Evolutionary conservation across 2,113 vertebrate genomes (phyloP), one percentile per base, ranked within the genome.

Genomic region (Caranx melampygus): DNA sequence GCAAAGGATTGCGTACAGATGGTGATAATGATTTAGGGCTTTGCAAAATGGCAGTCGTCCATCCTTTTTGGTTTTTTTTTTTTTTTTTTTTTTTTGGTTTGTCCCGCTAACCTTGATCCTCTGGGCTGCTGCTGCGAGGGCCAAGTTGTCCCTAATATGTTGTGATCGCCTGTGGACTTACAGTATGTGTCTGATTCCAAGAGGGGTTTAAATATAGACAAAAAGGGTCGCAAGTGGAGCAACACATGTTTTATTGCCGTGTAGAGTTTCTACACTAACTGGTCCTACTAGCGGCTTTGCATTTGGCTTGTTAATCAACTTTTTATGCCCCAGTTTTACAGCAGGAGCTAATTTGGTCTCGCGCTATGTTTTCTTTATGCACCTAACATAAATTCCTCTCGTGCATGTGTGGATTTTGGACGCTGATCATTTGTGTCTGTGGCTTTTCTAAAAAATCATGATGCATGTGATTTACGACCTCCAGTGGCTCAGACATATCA

Each of bases 1-100:
- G 42, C 0, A 5, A 82, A 83, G 51, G 52, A 81, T 81, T 87
- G 44, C 52, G 60, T 85, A 69, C 90, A 90, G 87, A 88, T 89
- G 85, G 61, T 35, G 66, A 74, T 81, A 64, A 84, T 77, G 64
- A 82, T 87, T 80, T 82, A 72, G 7, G 72, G 59, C 72, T 86
- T 51, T 65, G 63, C 45, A 84, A 72, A 49, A 85, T 62, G 34
- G 74, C 75, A 71, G 70, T 34, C 16, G 34, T n/a, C n/a, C 49
- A 31, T 80, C 54, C 26, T 64, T 49, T n/a, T n/a, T n/a, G n/a
- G n/a, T n/a, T n/a, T n/a, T n/a, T n/a, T n/a, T n/a, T 59, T 47
- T 52, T 68, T 57, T 58, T 54, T 59, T 57, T 20, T 51, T 2
- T 51, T n/a, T 18, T 55, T 33, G 13, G 35, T 59, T 4, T 13